A percentile compares a stretch with the other conserved stretches of the same genome.
phyloP scores from a whole-genome alignment of 1,140 invertebrate species.

The Aphelenchoides fujianensis region DNA sequence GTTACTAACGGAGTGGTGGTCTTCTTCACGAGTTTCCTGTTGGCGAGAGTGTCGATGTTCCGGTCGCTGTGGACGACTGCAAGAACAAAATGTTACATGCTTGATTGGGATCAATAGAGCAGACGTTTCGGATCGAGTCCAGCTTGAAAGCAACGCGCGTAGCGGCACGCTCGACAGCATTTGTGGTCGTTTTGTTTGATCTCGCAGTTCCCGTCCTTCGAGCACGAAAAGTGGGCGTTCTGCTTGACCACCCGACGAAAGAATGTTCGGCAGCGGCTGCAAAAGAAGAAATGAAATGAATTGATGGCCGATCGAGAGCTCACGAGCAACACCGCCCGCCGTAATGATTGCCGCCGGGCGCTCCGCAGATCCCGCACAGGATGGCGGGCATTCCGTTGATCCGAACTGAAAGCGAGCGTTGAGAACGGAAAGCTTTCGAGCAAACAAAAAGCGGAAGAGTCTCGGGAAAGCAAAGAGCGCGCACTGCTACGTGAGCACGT shows the following conservation, averaged over 20 bases:
- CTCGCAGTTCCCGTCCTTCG: not conserved
- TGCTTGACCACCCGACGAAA: not conserved
- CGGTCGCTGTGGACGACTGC: not conserved
- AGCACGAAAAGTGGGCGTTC: not conserved
- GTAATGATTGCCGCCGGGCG: not conserved
- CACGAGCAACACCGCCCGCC: not conserved
- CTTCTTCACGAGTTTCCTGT: not conserved
- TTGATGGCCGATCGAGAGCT: not conserved
- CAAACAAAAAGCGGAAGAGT: not conserved
- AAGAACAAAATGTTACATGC: not conserved
- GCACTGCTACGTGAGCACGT: too few relatives aligned
- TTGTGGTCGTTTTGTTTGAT: not conserved
- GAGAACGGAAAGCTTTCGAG: too few relatives aligned
- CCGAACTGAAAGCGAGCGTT: too few relatives aligned
- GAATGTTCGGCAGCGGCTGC: not conserved
- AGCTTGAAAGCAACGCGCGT: not conserved
- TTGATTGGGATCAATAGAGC: not conserved
- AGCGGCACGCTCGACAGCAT: not conserved
- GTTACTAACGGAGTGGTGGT: too few relatives aligned
- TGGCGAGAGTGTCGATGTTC: not conserved
- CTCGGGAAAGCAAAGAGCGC: not conserved
- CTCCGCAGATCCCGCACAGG: not conserved
- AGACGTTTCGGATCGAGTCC: not conserved
- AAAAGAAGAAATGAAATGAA: not conserved
- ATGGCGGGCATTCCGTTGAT: not conserved